These are phyloP conservation scores for Spodoptera litura DNA, from an alignment of 1,140 invertebrate species.

Conservation along the genomic window DNA sequence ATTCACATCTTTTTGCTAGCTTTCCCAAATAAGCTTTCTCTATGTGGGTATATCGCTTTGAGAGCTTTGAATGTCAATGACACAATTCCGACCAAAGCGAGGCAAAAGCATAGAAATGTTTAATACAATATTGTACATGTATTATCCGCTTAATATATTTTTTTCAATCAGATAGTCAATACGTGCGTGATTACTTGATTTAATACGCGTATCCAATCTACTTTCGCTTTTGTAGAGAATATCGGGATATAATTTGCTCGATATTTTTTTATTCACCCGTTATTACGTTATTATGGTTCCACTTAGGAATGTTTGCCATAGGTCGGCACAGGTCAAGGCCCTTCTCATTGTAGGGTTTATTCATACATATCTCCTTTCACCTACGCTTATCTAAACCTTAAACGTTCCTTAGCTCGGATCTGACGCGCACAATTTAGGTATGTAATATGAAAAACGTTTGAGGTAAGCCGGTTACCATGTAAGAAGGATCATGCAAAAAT, in stretches of 20 bases:
- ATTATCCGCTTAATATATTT: conserved; percentile 4
- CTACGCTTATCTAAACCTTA: conserved; percentile 12
- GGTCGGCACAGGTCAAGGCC: conserved; percentile 29
- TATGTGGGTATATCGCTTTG: not conserved
- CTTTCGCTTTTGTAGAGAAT: conserved; percentile 23
- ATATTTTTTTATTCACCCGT: conserved; percentile 16
- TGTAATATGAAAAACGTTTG: conserved; percentile 42
- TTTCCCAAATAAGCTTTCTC: not conserved
- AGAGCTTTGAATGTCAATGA: conserved; percentile 10
- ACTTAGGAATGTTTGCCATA: conserved; percentile 19
- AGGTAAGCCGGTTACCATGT: conserved; percentile 39
- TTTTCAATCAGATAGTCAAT: conserved; percentile 25
- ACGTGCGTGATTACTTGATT: conserved; percentile 34
- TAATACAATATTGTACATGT: conserved; percentile 12
- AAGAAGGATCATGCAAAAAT: conserved; percentile 38
- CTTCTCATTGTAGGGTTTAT: conserved; percentile 8
- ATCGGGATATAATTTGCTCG: conserved; percentile 15
- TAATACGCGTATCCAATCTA: conserved; percentile 18
- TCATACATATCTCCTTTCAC: conserved; percentile 5
- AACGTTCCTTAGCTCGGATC: not conserved
- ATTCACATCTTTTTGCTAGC: not conserved
- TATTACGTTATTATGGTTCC: conserved; percentile 9
- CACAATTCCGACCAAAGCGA: conserved; percentile 16
- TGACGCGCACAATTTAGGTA: conserved; percentile 22
- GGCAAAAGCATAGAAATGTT: conserved; percentile 23